Conservation (phyloP, 2,888 invertebrate species). For the Pteria penguin region DNA sequence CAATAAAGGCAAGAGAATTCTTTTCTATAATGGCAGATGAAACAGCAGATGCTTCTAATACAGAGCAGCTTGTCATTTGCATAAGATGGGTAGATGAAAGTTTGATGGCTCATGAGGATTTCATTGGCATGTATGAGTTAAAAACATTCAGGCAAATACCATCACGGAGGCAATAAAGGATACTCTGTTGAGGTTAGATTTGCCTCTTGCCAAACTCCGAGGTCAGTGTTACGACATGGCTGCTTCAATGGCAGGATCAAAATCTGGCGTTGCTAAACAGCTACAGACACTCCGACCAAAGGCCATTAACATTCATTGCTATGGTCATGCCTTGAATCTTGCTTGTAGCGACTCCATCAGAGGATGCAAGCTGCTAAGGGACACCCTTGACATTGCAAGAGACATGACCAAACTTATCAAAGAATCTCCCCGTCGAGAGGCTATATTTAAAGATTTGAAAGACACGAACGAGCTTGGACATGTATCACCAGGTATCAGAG, state of each 20-base stretch:
- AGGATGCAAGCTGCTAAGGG: neutral
- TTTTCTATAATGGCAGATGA: no score
- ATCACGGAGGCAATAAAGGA: conserved; percentile 30
- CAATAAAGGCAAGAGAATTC: no score
- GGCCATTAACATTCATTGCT: neutral
- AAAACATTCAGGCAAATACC: neutral
- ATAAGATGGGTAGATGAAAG: neutral
- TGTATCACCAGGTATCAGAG: neutral
- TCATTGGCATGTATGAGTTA: no score
- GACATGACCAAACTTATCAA: conserved; percentile 6
- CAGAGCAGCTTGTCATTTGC: no score
- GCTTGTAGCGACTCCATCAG: neutral
- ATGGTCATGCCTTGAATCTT: conserved; percentile 5
- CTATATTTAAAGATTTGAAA: no score
- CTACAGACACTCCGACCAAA: conserved; percentile 23
- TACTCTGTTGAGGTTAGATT: conserved; percentile 33
- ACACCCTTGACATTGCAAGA: neutral
- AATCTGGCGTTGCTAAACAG: conserved; percentile 39
- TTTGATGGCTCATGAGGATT: no score
- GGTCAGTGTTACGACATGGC: conserved; percentile 41
- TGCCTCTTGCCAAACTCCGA: conserved; percentile 22
- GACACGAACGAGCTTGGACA: no score
- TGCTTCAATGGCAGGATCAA: conserved; percentile 31
- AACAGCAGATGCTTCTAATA: no score
- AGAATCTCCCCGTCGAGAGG: neutral